Base-by-base conservation (phyloP, 2,797 vertebrate genomes). In the Dipus sagitta region DNA sequence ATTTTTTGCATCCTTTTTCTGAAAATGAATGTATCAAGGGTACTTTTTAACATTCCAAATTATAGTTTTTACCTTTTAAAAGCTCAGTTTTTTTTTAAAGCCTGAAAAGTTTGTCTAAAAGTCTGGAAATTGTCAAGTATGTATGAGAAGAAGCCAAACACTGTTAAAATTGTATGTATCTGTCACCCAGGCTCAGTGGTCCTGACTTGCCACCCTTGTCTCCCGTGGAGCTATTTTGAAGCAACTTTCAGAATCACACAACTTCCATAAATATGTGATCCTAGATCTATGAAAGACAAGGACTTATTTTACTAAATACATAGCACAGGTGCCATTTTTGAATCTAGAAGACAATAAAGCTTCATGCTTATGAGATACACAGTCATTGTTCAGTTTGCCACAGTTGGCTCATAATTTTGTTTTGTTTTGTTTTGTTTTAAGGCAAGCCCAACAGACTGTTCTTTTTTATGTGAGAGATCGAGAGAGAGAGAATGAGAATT, bases 251-350 rank as follows among this genome's bases (percentile, higher is more conserved):
- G 47, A 2, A 24, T 64, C 10, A 1, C 26, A 18, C 64, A 26
- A 5, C 30, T 72, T 67, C 38, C 2, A 12, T 64, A 47, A 62
- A 4, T n/a, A 32, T 28, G 5, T 42, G 71, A 72, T 32, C 82
- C 32, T 60, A 28, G 10, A 65, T 71, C 30, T 38, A 71, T 83
- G 42, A 94, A 81, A 79, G 42, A 71, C 58, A 93, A 91, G 47
- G 6, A 23, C 6, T 24, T 86, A 64, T 77, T 88, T 92, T 76
- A 83, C 79, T 89, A 94, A 93, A 70, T 58, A 67, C 21, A 70
- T 34, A 14, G 20, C 70, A 89, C 34, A 34, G 7, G 7, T 84
- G 26, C 71, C 54, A 47, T 88, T 32, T 67, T 76, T 34, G 72
- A 3, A 78, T n/a, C 72, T 71, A 60, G 28, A 42, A 72, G 38